phyloP scores from a whole-genome alignment of 2,888 invertebrate species.

The Leuctra nigra region DNA sequence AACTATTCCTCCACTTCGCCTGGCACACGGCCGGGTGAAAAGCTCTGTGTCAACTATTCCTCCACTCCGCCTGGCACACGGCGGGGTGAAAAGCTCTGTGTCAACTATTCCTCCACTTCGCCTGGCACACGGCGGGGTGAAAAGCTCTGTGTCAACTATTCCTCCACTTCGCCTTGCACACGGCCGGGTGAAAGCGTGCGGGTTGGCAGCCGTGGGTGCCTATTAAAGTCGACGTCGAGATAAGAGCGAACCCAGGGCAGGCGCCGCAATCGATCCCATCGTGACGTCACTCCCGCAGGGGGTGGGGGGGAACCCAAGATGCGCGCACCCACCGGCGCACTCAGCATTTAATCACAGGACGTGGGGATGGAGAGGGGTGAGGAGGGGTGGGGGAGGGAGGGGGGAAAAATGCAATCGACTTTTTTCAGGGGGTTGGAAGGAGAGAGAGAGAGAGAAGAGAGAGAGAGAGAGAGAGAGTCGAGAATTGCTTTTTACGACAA shows the following conservation, averaged over 20 bases:
- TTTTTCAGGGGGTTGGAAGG: slow-evolving; percentile 1
- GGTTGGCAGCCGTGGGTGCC: too few species aligned
- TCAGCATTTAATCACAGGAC: slow-evolving; percentile 9
- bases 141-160: too few species aligned
- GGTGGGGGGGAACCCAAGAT: background rate
- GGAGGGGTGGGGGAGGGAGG: background rate
- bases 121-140: too few species aligned
- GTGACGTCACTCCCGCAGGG: slow-evolving; percentile 25
- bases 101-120: too few species aligned
- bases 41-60: too few species aligned
- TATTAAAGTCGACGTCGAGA: too few species aligned
- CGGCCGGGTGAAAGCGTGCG: too few species aligned
- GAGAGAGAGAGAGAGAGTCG: background rate
- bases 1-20: too few species aligned
- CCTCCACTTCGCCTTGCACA: too few species aligned
- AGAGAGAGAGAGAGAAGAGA: background rate
- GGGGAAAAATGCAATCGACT: slow-evolving; percentile 31
- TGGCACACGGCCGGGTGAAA: too few species aligned
- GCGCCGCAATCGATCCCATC: slow-evolving; percentile 26
- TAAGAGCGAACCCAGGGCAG: background rate
- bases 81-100: background rate
- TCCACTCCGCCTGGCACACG: too few species aligned
- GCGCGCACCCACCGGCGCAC: background rate
- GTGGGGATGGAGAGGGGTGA: background rate
- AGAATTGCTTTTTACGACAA: slow-evolving; percentile 12